Evolutionary conservation across 1,140 invertebrate species (phyloP), one percentile per base, ranked within the genome.

Genomic region (Paralvinella palmiformis): DNA sequence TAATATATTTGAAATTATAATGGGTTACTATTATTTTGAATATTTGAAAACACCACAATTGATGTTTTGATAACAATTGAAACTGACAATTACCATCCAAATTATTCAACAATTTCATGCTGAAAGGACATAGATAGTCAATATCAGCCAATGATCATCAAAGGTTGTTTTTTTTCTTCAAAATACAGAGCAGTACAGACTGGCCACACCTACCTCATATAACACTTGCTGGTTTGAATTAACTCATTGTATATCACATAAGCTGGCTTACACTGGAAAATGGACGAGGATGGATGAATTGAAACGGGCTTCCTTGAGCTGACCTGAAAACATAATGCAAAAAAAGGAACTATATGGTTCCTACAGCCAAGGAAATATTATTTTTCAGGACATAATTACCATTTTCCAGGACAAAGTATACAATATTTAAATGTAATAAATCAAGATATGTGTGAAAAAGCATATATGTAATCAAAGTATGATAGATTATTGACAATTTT

Each of bases 201-300:
- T 36, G 10, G 67, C 22, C 37, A 55, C 29, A 4, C 48, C 37
- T 36, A 79, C 75, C 89, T 84, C 69, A 96, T 86, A 80, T 91
- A 96, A 69, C 88, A 87, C 71, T 89, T 90, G 37, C 85, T 86
- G 0, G 94, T 96, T 71, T 90, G 85, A 15, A 96, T 85, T 37
- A 98, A 84, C 82, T 98, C 94, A 0, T 89, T 90, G 78, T 91
- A 98, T 6, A 97, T 81, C n/a, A 98, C 83, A 64, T 86, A 88
- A 29, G 85, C 82, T 0, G 91, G 89, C 70, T 88, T 86, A 53
- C 86, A 86, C 41, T 87, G 81, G 74, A 89, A 88, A 48, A 95
- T 77, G 52, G 85, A 84, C 13, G 91, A 91, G 20, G 88, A 88
- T 7, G 92, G 93, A 82, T 96, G 93, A 73, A 96, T 89, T 36